Evolutionary conservation across 1,140 invertebrate genomes (phyloP).

Genomic region (Bombus vancouverensis): DNA sequence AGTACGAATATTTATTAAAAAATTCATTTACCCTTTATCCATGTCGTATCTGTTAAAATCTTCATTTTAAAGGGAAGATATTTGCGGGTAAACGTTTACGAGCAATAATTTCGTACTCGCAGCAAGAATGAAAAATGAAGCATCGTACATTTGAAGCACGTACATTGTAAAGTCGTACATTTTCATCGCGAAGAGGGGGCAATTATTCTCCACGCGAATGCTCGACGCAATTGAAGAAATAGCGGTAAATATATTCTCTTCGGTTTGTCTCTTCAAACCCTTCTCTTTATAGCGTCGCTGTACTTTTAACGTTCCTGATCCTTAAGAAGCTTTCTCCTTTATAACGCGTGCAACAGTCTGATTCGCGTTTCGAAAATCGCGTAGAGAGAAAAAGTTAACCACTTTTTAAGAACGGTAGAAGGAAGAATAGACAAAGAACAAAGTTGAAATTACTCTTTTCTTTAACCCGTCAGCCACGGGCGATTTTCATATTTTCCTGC

Average conservation of each 20-base stretch:
- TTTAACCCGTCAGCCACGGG: too few relatives aligned
- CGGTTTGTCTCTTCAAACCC: not conserved
- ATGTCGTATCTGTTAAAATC: not conserved
- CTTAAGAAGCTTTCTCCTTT: not conserved
- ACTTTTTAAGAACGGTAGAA: too few relatives aligned
- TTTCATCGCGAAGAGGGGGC: not conserved
- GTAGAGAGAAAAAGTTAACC: too few relatives aligned
- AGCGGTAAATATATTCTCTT: not conserved
- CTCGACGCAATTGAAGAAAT: not conserved
- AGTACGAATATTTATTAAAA: too few relatives aligned
- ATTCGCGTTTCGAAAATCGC: not conserved
- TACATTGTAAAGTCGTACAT: too few relatives aligned
- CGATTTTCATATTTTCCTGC: too few relatives aligned
- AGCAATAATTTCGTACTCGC: not conserved
- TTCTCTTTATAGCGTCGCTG: not conserved
- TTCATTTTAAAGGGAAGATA: not conserved
- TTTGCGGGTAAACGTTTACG: not conserved
- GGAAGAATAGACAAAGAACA: too few relatives aligned
- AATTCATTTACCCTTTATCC: too few relatives aligned
- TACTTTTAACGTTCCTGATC: too few relatives aligned
- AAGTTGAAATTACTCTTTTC: too few relatives aligned
- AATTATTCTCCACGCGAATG: slow-evolving; percentile 10
- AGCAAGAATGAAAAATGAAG: not conserved
- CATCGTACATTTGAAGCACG: not conserved
- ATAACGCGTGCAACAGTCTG: not conserved